Percentiles rank a stretch among this genome's conserved stretches.
phyloP scores from a whole-genome alignment of 2,113 vertebrate species.

The Procavia capensis region DNA sequence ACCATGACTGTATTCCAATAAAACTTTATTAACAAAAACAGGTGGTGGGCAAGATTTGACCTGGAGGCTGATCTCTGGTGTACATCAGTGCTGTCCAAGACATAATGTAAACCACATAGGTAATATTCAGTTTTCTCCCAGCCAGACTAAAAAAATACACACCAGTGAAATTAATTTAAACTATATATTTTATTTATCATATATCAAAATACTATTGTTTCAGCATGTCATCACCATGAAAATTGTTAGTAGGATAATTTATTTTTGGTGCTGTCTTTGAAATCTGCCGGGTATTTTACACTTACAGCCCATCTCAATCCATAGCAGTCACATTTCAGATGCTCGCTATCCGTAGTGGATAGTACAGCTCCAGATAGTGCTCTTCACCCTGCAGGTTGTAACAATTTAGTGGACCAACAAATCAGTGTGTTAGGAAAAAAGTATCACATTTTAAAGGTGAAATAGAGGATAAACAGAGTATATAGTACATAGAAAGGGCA shows the following conservation, averaged over 20 bases:
- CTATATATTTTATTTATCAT: neutral
- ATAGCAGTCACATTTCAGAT: neutral
- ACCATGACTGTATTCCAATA: neutral
- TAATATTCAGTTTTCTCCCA: neutral
- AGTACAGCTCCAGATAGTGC: neutral
- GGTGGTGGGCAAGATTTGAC: neutral
- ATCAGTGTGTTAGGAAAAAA: neutral
- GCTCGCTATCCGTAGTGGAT: neutral
- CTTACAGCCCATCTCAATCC: accelerated
- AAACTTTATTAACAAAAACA: neutral
- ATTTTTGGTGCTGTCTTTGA: neutral
- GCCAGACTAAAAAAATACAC: neutral
- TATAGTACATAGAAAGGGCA: neutral
- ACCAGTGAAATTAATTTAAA: neutral
- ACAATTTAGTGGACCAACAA: neutral
- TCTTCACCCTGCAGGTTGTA: neutral
- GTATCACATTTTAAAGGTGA: neutral
- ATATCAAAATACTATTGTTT: neutral
- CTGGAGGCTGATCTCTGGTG: no score
- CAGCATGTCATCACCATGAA: neutral
- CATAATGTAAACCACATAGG: neutral
- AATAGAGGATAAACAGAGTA: neutral
- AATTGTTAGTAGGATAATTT: neutral
- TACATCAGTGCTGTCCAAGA: neutral
- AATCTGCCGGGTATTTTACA: neutral